Percentiles rank a stretch among this genome's conserved stretches.
These are phyloP conservation scores for Malacosoma neustria DNA, from an alignment of 2,888 invertebrate species.

Conservation along the genomic window DNA sequence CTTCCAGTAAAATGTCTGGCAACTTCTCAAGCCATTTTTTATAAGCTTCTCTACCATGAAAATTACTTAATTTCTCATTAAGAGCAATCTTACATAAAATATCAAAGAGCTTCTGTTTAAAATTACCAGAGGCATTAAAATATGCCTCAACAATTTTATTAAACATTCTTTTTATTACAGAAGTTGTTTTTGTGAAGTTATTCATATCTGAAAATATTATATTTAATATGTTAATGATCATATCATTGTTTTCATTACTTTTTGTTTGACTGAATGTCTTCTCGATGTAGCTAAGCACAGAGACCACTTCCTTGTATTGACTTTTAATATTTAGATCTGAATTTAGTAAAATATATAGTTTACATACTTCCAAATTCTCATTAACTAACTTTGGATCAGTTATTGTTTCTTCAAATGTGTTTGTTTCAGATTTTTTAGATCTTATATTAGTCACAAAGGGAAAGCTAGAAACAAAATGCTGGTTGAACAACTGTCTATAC, in stretches of 20 bases:
- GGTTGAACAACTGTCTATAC: slow-evolving; percentile 68
- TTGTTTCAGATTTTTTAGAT: slow-evolving; percentile 28
- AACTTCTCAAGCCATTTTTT: slow-evolving; percentile 68
- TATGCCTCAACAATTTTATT: slow-evolving; percentile 51
- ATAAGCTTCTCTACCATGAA: slow-evolving; percentile 52
- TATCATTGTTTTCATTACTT: slow-evolving; percentile 30
- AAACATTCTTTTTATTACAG: slow-evolving; percentile 44
- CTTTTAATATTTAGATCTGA: slow-evolving; percentile 47
- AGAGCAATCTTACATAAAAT: slow-evolving; percentile 58
- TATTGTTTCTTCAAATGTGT: slow-evolving; percentile 37
- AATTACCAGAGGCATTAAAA: slow-evolving; percentile 34
- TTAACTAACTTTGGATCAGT: slow-evolving; percentile 47
- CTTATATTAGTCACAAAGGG: slow-evolving; percentile 71
- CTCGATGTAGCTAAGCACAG: slow-evolving; percentile 66
- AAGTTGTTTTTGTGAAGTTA: slow-evolving; percentile 46
- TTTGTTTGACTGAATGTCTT: slow-evolving; percentile 49
- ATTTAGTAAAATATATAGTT: slow-evolving; percentile 63
- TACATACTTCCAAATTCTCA: slow-evolving; percentile 53
- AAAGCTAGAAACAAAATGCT: slow-evolving; percentile 73
- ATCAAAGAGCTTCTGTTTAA: slow-evolving; percentile 52
- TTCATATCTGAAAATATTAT: slow-evolving; percentile 46
- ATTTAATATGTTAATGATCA: slow-evolving; percentile 41
- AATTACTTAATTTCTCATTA: slow-evolving; percentile 47
- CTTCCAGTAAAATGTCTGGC: slow-evolving; percentile 72
- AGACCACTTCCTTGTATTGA: slow-evolving; percentile 39